These are phyloP conservation scores for Dasypolia templi DNA, from an alignment of 2,888 invertebrate genomes.

Conservation along the genomic window DNA sequence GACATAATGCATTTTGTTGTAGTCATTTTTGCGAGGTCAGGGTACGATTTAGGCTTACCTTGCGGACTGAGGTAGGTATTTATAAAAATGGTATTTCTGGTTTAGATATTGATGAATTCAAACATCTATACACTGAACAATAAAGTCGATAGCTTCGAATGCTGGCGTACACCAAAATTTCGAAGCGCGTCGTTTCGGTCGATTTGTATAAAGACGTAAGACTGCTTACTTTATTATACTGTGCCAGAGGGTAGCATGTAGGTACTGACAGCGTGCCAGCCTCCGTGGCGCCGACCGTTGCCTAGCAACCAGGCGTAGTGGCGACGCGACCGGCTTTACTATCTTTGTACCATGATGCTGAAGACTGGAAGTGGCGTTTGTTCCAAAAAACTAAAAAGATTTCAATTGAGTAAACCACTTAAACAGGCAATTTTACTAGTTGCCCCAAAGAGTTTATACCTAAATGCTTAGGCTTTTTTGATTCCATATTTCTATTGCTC, in stretches of 20 bases:
- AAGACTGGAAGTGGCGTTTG: conserved; percentile 35
- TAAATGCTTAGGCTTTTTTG: neutral
- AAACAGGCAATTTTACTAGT: neutral
- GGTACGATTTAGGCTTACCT: too few relatives aligned
- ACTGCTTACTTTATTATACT: too few relatives aligned
- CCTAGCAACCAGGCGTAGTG: conserved; percentile 75
- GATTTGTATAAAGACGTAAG: too few relatives aligned
- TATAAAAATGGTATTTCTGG: too few relatives aligned
- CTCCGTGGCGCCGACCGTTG: conserved; percentile 73
- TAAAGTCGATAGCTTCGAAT: too few relatives aligned
- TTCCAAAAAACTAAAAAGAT: neutral
- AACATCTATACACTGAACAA: too few relatives aligned
- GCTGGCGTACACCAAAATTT: too few relatives aligned
- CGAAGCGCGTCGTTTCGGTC: too few relatives aligned
- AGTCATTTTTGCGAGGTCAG: too few relatives aligned
- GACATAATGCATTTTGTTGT: too few relatives aligned
- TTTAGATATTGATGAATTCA: too few relatives aligned
- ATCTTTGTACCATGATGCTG: conserved; percentile 21
- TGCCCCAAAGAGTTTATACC: neutral
- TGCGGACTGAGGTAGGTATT: too few relatives aligned
- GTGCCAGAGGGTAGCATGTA: conserved; percentile 29
- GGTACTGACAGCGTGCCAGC: conserved; percentile 69
- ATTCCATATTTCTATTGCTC: neutral
- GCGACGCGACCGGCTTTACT: conserved; percentile 53
- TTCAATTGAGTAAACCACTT: neutral